A percentile compares a stretch with the other conserved stretches of the same genome.
These are phyloP conservation scores for Radopholus similis DNA, from an alignment of 1,140 invertebrate species.

Conservation along the genomic window DNA sequence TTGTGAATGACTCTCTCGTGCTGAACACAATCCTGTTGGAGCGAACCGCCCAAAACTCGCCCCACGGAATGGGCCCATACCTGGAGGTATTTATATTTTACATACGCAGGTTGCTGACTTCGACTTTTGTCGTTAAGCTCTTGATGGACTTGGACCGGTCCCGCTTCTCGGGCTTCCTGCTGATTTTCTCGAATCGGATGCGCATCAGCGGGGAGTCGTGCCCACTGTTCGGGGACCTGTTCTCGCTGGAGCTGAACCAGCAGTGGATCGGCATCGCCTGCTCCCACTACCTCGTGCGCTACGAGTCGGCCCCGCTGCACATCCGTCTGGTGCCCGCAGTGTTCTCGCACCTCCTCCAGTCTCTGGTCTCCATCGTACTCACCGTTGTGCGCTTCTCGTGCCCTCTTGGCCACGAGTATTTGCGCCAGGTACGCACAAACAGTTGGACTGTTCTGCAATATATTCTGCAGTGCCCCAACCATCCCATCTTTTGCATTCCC, in stretches of 20 bases:
- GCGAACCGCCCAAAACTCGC: neutral
- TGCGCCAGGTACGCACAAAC: neutral
- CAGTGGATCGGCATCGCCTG: neutral
- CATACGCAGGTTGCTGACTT: neutral
- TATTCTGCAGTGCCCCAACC: neutral
- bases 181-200: neutral
- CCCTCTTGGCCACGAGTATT: neutral
- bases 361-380: neutral
- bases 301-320: neutral
- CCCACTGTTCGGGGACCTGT: neutral
- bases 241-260: neutral
- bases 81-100: neutral
- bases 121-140: neutral
- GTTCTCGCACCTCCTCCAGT: neutral
- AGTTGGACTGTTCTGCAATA: neutral
- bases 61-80: neutral
- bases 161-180: neutral
- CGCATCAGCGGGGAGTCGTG: neutral
- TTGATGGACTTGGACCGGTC: neutral
- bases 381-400: neutral
- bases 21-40: neutral
- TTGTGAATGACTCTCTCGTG: neutral
- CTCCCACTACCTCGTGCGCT: neutral
- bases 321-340: neutral
- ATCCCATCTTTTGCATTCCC: neutral